Evolutionary conservation across 2,888 invertebrate genomes (phyloP).

Genomic region (Synanthedon tipuliformis): DNA sequence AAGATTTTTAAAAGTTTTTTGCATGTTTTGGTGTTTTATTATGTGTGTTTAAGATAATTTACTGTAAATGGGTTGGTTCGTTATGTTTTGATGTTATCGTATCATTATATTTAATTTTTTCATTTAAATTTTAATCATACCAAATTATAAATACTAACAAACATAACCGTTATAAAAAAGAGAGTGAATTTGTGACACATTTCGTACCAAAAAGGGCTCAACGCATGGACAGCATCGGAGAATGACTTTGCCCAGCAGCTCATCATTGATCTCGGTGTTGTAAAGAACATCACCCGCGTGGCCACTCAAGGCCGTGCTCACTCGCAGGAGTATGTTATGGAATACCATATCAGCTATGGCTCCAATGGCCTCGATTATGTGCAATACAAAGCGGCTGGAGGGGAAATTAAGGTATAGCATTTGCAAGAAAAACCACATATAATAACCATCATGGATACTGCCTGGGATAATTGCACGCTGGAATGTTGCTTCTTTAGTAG

Average conservation of each 20-base stretch:
- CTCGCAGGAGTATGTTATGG: conserved; percentile 91
- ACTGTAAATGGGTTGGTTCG: neutral
- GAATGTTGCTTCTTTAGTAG: no score
- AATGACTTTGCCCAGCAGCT: conserved; percentile 94
- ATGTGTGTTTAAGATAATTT: conserved; percentile 1
- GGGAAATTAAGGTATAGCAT: conserved; percentile 87
- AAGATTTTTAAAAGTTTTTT: conserved; percentile 18
- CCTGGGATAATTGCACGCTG: no score
- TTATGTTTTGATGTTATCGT: no score
- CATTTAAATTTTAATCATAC: no score
- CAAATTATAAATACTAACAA: neutral
- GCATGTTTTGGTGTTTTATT: conserved; percentile 3
- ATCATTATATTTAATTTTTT: no score
- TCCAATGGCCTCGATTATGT: conserved; percentile 91
- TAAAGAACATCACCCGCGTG: conserved; percentile 89
- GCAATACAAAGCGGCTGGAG: conserved; percentile 89
- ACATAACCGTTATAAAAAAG: neutral
- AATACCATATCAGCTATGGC: conserved; percentile 93
- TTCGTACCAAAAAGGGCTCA: conserved; percentile 74
- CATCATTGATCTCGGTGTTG: conserved; percentile 87
- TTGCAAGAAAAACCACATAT: neutral
- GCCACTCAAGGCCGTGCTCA: conserved; percentile 92
- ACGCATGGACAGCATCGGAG: conserved; percentile 92
- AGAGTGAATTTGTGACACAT: neutral
- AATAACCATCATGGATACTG: neutral